phyloP scores from a whole-genome alignment of 1,140 invertebrate genomes.

The Trichoplusia ni region DNA sequence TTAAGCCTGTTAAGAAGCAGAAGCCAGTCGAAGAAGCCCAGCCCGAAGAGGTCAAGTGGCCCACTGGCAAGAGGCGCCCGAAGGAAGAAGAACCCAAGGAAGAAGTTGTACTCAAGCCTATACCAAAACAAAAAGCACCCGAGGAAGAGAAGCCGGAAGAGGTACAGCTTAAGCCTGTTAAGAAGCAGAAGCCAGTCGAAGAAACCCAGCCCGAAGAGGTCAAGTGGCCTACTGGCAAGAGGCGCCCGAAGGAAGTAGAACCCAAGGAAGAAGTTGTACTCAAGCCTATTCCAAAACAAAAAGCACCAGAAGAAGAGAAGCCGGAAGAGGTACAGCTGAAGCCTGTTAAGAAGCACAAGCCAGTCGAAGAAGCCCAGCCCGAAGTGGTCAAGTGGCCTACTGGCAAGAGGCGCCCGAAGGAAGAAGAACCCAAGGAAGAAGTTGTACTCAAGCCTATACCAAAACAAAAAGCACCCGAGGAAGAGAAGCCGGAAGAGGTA shows the following conservation, averaged over 20 bases:
- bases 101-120: conserved; percentile 39
- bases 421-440: conserved; percentile 70
- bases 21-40: conserved; percentile 23
- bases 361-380: conserved; percentile 55
- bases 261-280: conserved; percentile 35
- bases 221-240: no score
- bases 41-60: conserved; percentile 26
- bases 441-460: conserved; percentile 69
- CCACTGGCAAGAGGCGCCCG: conserved; percentile 16
- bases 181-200: conserved; percentile 36
- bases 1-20: conserved; percentile 23
- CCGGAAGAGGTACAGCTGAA: no score
- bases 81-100: conserved; percentile 40
- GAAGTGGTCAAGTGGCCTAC: conserved; percentile 72
- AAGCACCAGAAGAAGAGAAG: conserved; percentile 29
- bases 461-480: conserved; percentile 42
- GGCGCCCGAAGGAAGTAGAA: conserved; percentile 37
- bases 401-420: conserved; percentile 68
- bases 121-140: conserved; percentile 36
- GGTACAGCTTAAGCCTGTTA: conserved; percentile 33
- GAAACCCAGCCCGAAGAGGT: no score
- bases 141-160: conserved; percentile 43
- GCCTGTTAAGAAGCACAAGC: conserved; percentile 61
- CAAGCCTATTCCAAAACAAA: conserved; percentile 37
- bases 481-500: conserved; percentile 54